Evolutionary conservation across 1,140 invertebrate species (phyloP).

Genomic region (Drosophila navojoa): DNA sequence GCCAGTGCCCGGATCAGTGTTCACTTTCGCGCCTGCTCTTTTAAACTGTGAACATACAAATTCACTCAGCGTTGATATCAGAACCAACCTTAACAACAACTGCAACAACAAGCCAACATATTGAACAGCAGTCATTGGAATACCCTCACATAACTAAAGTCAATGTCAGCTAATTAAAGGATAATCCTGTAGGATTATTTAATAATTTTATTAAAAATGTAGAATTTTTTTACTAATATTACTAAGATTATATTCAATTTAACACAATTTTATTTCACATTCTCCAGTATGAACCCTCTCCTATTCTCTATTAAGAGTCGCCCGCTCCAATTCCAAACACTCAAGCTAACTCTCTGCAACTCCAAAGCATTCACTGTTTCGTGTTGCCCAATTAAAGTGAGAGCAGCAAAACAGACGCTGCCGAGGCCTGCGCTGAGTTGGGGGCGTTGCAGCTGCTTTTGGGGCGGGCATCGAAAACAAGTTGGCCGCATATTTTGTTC

Average conservation of each 20-base stretch:
- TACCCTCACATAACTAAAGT: constrained; percentile 16
- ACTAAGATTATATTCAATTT: no score
- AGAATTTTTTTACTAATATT: no score
- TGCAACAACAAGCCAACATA: constrained; percentile 13
- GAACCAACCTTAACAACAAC: constrained; percentile 62
- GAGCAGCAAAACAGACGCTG: constrained; percentile 54
- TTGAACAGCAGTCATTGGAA: constrained; percentile 1
- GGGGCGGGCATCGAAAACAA: constrained; percentile 73
- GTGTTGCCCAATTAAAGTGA: constrained; percentile 4
- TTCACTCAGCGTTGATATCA: constrained; percentile 82
- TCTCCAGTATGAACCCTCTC: background rate
- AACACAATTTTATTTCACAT: no score
- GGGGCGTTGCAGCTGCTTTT: constrained; percentile 68
- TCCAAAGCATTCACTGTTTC: background rate
- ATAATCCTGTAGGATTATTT: no score
- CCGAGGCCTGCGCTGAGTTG: constrained; percentile 50
- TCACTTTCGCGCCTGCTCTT: constrained; percentile 80
- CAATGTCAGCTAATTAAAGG: no score
- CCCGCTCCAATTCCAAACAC: no score
- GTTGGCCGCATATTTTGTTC: constrained; percentile 79
- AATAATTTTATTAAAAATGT: no score
- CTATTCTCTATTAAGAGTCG: background rate
- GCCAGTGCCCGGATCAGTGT: constrained; percentile 45
- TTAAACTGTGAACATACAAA: constrained; percentile 84
- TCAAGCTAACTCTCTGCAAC: no score